phyloP scores from a whole-genome alignment of 2,888 invertebrate species.

The Callosobruchus maculatus region DNA sequence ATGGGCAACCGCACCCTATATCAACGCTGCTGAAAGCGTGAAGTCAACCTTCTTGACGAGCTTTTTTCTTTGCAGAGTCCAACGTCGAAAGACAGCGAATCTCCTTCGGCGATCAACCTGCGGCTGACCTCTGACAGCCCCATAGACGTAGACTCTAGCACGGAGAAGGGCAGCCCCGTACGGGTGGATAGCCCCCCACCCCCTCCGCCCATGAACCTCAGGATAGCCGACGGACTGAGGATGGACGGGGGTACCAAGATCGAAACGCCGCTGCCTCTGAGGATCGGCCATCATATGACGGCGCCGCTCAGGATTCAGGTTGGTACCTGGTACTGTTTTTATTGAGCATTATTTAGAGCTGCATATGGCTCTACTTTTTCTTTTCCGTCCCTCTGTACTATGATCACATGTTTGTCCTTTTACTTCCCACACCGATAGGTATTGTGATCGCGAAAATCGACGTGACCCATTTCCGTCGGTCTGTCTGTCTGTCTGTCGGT shows the following conservation, averaged over 20 bases:
- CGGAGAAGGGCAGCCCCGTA: conserved; percentile 36
- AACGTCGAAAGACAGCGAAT: background rate
- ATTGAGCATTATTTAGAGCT: no score
- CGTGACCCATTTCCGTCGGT: no score
- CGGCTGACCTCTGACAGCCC: conserved; percentile 36
- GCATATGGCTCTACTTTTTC: no score
- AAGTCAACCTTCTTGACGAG: no score
- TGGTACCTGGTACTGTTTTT: conserved; percentile 26
- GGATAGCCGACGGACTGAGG: conserved; percentile 36
- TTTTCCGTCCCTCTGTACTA: no score
- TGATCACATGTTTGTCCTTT: no score
- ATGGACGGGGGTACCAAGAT: conserved; percentile 28
- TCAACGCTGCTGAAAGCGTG: no score
- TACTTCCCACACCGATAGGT: no score
- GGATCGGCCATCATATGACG: conserved; percentile 39
- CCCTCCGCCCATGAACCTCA: conserved; percentile 43
- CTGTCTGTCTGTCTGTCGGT: no score
- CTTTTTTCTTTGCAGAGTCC: background rate
- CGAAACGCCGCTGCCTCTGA: conserved; percentile 42
- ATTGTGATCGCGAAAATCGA: no score
- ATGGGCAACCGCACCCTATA: no score
- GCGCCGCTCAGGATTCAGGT: conserved; percentile 47
- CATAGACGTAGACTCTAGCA: conserved; percentile 39
- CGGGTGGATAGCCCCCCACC: conserved; percentile 32
- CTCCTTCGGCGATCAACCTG: conserved; percentile 29